Percentiles rank a stretch among this genome's conserved stretches.
phyloP scores from a whole-genome alignment of 2,113 vertebrate genomes.

The Coptodon rendalli region DNA sequence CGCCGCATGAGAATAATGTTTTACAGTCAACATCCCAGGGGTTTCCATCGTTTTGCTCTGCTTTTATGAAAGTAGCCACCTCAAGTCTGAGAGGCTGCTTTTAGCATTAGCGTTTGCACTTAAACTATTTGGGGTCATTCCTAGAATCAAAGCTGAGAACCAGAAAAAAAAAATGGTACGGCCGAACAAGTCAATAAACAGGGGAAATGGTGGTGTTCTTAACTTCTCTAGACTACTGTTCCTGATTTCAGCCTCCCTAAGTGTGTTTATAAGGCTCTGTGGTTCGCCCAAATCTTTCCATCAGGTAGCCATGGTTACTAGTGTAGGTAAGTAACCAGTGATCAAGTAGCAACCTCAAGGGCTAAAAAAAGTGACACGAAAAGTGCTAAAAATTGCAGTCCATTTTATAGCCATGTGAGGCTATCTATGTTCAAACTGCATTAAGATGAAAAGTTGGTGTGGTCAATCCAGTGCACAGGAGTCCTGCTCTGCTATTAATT shows the following conservation, averaged over 20 bases:
- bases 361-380: background rate
- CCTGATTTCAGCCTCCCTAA: background rate
- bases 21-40: background rate
- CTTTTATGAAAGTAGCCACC: background rate
- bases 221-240: background rate
- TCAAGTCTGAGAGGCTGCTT: background rate
- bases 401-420: background rate
- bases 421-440: background rate
- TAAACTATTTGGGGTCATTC: background rate
- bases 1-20: constrained; percentile 1
- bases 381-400: background rate
- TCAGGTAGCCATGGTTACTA: background rate
- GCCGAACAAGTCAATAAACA: background rate
- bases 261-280: background rate
- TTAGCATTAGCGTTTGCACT: background rate
- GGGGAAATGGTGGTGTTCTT: background rate
- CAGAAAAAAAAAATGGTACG: background rate
- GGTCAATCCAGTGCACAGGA: background rate
- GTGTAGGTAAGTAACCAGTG: background rate
- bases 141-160: background rate
- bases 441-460: background rate
- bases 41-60: background rate
- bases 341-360: background rate
- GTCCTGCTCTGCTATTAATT: background rate
- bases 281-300: background rate